Conservation (phyloP, 2,888 invertebrate genomes). For the Spodoptera exigua region DNA sequence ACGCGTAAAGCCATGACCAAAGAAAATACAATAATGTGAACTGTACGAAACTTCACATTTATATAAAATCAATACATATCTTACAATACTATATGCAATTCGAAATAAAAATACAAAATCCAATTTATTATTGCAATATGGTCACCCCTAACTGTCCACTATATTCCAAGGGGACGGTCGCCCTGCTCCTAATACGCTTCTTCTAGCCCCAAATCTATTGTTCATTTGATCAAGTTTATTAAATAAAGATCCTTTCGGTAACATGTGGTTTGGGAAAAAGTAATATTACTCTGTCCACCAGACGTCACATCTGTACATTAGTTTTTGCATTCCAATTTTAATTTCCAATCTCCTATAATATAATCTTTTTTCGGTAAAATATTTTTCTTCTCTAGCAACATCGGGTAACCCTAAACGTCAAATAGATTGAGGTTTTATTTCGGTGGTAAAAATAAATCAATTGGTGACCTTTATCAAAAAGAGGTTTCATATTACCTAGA, state of each 20-base stretch:
- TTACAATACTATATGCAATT: too few species aligned
- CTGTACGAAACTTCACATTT: too few species aligned
- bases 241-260: constrained; percentile 68
- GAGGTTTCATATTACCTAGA: too few species aligned
- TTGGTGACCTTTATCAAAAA: too few species aligned
- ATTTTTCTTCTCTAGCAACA: constrained; percentile 5
- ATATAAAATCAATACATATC: too few species aligned
- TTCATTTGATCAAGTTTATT: constrained; percentile 79
- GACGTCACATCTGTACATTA: constrained; percentile 10
- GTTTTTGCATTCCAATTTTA: constrained; percentile 55
- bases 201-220: constrained; percentile 76
- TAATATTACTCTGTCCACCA: constrained; percentile 53
- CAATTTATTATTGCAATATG: constrained; percentile 4
- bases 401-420: constrained; percentile 5
- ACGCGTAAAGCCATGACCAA: too few species aligned
- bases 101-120: too few species aligned
- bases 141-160: constrained; percentile 52
- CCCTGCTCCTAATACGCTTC: constrained; percentile 65
- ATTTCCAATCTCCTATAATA: constrained; percentile 17
- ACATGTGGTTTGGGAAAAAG: constrained; percentile 65
- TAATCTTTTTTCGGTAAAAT: constrained; percentile 31
- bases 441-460: background rate
- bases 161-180: constrained; percentile 55
- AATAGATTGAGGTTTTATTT: background rate
- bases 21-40: too few species aligned